Percentiles rank a stretch among this genome's conserved stretches.
Evolutionary conservation across 2,888 invertebrate genomes (phyloP).

Genomic region (Aricia artaxerxes): DNA sequence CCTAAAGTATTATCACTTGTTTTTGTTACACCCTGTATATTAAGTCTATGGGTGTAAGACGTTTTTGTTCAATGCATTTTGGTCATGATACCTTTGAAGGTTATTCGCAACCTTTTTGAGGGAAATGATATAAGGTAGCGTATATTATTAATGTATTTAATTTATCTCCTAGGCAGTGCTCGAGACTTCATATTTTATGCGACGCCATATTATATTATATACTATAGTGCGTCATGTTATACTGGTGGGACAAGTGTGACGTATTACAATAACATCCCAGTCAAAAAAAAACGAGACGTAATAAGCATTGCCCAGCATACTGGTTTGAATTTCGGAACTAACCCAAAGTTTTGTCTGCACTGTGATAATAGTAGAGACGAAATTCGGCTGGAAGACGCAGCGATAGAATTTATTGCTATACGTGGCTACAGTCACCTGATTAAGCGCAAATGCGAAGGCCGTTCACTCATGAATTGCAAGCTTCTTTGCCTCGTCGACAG

Average conservation of each 20-base stretch:
- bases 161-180: neutral
- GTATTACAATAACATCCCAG: too few relatives aligned
- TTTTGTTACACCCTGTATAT: too few relatives aligned
- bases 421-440: slow-evolving; percentile 40
- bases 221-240: too few relatives aligned
- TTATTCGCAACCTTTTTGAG: neutral
- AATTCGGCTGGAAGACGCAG: neutral
- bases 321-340: too few relatives aligned
- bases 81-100: neutral
- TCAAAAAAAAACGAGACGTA: too few relatives aligned
- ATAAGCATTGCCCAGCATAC: too few relatives aligned
- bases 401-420: slow-evolving; percentile 45
- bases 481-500: slow-evolving; percentile 3
- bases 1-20: too few relatives aligned
- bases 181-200: neutral
- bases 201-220: too few relatives aligned
- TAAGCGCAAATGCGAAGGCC: slow-evolving; percentile 42
- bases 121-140: neutral
- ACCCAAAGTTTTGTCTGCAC: too few relatives aligned
- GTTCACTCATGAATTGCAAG: slow-evolving; percentile 34
- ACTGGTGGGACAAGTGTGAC: too few relatives aligned
- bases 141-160: neutral
- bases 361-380: neutral
- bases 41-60: neutral
- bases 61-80: neutral